Evolutionary conservation across 2,888 invertebrate genomes (phyloP), one percentile per base, ranked within the genome.

Genomic region (Lasioglossum marginatum): DNA sequence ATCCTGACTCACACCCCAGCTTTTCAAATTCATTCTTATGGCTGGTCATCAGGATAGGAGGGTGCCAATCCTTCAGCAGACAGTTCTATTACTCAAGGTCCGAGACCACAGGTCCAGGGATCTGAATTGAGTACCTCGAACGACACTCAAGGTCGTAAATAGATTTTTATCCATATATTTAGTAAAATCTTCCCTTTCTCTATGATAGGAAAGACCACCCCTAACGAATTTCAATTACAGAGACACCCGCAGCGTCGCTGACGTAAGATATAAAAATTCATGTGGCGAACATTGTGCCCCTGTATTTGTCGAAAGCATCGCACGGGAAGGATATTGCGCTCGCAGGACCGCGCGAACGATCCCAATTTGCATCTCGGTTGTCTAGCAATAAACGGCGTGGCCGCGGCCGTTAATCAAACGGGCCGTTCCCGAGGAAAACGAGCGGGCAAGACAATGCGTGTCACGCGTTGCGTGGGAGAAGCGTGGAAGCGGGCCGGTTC

Each of bases 351-450:
- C 57, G n/a, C n/a, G 34, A 66, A 37, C 34, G 34, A 34, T 31
- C 37, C 70, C 70, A 70, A 70, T 70, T 70, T 70, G 82, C 82
- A 79, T 82, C 48, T n/a, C n/a, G 43, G 27, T 73, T 19, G 63
- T 73, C 79, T 43, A 82, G 82, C 82, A 79, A 73, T 82, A 79
- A 82, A 82, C 66, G 52, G 66, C 43, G 82, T n/a, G 19, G 82
- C 34, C 83, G 72, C 71, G 57, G 63, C 80, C 84, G 85, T 85
- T 86, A 86, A 86, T 86, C 86, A 81, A 86, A 85, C 45, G 70
- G 10, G 23, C 37, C n/a, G 37, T 40, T 40, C 37, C 76, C 10
- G 31, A 68, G 37, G 74, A 57, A 60, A 68, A 66, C 48, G 68
- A 72, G 73, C 70, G 52, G 34, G 48, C 79, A 82, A 81, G 85